Evolutionary conservation across 2,113 vertebrate species (phyloP).

Genomic region (Hymenochirus boettgeri): DNA sequence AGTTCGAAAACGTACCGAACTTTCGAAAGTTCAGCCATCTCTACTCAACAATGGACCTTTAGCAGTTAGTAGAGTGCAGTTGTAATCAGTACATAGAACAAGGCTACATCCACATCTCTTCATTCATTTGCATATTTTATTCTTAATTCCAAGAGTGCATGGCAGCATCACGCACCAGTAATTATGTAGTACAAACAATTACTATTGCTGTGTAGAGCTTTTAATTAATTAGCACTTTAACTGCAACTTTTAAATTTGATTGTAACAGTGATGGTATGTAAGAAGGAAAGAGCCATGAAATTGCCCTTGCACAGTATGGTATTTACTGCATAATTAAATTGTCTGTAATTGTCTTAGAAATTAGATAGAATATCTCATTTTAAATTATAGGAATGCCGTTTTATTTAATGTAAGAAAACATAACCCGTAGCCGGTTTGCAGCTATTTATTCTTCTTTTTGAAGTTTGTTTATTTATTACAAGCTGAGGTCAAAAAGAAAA

Average conservation of each 20-base stretch:
- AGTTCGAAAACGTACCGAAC: too few species aligned
- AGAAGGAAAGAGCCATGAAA: constrained; percentile 36
- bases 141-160: constrained; percentile 26
- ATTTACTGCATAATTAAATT: constrained; percentile 42
- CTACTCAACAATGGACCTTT: too few species aligned
- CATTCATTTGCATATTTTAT: constrained; percentile 33
- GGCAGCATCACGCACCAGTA: constrained; percentile 34
- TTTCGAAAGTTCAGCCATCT: too few species aligned
- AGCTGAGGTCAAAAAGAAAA: too few species aligned
- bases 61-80: background rate
- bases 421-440: too few species aligned
- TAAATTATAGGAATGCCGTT: constrained; percentile 37
- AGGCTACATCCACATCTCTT: background rate
- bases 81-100: background rate
- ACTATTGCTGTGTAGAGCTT: constrained; percentile 33
- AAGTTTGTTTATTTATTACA: too few species aligned
- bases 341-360: constrained; percentile 39
- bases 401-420: constrained; percentile 37
- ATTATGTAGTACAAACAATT: constrained; percentile 43
- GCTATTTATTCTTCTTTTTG: too few species aligned
- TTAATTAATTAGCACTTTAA: constrained; percentile 43
- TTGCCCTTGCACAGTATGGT: constrained; percentile 39
- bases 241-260: constrained; percentile 42
- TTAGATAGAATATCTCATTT: constrained; percentile 35
- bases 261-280: constrained; percentile 39